Percentiles rank a stretch among this genome's conserved stretches.
These are phyloP conservation scores for Drosophila silvestris DNA, from an alignment of 2,888 invertebrate species.

Conservation along the genomic window DNA sequence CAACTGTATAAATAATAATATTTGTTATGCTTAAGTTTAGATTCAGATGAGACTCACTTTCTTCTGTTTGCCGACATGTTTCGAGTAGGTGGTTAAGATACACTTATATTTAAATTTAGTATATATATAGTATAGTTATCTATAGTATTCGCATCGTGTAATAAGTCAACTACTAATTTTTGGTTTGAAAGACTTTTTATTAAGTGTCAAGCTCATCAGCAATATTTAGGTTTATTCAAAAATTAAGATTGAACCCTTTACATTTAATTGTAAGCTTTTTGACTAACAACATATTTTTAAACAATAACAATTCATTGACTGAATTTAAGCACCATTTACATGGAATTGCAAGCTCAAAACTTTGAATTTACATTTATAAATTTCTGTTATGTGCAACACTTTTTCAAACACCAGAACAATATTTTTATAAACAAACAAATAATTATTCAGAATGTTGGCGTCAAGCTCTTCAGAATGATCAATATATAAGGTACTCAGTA, in stretches of 20 bases:
- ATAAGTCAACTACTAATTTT: neutral
- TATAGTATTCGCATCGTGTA: neutral
- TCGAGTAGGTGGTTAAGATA: neutral
- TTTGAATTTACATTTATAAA: neutral
- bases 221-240: neutral
- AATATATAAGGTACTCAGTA: neutral
- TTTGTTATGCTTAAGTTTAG: neutral
- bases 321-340: neutral
- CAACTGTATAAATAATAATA: slow-evolving; percentile 39
- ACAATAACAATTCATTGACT: neutral
- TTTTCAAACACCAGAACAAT: neutral
- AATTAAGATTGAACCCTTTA: neutral
- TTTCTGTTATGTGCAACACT: neutral
- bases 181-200: neutral
- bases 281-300: neutral
- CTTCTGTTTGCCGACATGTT: neutral
- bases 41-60: neutral
- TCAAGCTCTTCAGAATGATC: neutral
- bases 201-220: neutral
- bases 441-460: neutral
- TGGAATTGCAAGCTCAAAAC: neutral
- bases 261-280: neutral
- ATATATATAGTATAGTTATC: neutral
- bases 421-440: neutral
- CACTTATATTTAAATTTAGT: neutral